Evolutionary conservation across 2,888 invertebrate species (phyloP), one percentile per base, ranked within the genome.

Genomic region (Deilephila porcellus): DNA sequence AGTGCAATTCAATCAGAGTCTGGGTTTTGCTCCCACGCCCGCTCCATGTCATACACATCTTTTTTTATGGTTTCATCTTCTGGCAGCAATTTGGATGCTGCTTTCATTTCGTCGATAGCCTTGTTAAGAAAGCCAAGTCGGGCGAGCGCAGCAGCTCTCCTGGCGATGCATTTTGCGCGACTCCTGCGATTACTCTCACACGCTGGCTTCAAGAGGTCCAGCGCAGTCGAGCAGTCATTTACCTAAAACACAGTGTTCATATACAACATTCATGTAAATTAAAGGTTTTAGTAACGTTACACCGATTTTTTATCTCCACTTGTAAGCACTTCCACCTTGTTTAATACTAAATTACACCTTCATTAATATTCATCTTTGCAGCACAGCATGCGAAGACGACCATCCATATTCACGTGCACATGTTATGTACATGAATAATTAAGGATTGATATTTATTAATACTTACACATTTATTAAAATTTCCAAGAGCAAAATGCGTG

Each of bases 21-120:
- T 4, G 96, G 96, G 84, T 97, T 96, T 77, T 98, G 96, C 67
- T 98, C 97, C 88, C 98, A 94, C 20, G 98, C 98, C 81, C 97
- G 97, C 72, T 96, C 95, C 95, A 97, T 97, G 80, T 97, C 97
- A 79, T 96, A 95, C 25, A 96, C 92, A 85, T 97, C 97, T 71
- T 93, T 91, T 84, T 95, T 94, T 67, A 97, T 94, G 17, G 92
- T 91, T 64, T 96, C 93, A 82, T 97, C 96, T 7, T 95, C 92
- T 0, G 97, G 97, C 73, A 96, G 87, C 29, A 98, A 91, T 83
- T 96, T 96, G 14, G 96, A 85, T 1, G 98, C 98, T 7, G 96
- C 96, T 86, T 97, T 96, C 90, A 97, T 95, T 90, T 98, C 98
- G 74, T 95, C 95, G 70, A 97, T 95, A 60, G 96, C 97, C 88